Conservation (phyloP, 1,140 invertebrate genomes). For the Heliconius eleuchia region DNA sequence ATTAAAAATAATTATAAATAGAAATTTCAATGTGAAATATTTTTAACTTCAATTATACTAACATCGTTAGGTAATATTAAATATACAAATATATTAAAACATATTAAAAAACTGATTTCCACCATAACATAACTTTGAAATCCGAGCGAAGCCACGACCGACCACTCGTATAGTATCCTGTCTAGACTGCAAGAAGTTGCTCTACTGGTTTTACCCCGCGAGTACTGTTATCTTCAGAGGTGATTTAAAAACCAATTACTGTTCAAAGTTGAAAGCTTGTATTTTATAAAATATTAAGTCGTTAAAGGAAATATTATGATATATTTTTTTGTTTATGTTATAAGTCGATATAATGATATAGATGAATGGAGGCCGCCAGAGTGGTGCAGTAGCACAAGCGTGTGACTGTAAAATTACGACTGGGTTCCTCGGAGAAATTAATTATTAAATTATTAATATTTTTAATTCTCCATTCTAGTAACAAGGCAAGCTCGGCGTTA, state of each 20-base stretch:
- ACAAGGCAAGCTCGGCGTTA: too few species aligned
- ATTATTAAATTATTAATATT: too few species aligned
- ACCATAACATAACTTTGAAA: not conserved
- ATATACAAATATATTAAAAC: not conserved
- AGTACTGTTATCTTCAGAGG: constrained; percentile 26
- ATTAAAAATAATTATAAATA: too few species aligned
- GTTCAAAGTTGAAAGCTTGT: not conserved
- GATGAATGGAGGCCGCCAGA: too few species aligned
- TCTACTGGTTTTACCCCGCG: constrained; percentile 26
- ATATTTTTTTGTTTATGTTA: not conserved
- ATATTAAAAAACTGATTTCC: not conserved
- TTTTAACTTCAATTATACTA: too few species aligned
- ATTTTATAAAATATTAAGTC: constrained; percentile 4
- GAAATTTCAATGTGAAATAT: too few species aligned
- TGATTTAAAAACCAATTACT: constrained; percentile 14
- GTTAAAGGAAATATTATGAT: not conserved
- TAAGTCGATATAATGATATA: too few species aligned
- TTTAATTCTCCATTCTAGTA: too few species aligned
- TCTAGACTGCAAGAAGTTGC: constrained; percentile 39
- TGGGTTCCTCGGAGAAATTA: too few species aligned
- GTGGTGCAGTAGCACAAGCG: too few species aligned
- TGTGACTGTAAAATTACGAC: too few species aligned
- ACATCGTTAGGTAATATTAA: too few species aligned
- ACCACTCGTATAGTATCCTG: constrained; percentile 27
- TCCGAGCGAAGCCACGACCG: constrained; percentile 16